Base-by-base conservation (phyloP, 2,888 invertebrate species). In the Osmoderma eremita region DNA sequence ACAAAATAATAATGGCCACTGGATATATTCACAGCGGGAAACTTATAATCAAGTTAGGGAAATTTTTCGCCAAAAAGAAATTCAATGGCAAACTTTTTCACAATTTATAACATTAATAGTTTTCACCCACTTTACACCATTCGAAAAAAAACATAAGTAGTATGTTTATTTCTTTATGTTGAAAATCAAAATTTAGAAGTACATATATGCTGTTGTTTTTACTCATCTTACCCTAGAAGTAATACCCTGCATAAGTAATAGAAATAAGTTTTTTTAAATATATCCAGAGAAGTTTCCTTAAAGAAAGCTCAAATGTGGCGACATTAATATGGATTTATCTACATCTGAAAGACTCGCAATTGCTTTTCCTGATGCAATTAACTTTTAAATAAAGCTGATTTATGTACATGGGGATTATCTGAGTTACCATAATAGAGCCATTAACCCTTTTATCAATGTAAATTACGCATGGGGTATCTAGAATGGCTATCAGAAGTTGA, bases 401-500 rank as follows among this genome's bases (percentile, higher is more conserved):
- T 67, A 67, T 62, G 67, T 36, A 30, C 62, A 45, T 13, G 53
- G 67, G 62, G 67, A 67, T 67, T 62, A 67, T 67, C 67, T 67
- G 62, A 62, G 61, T 63, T 62, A 62, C 67, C 67, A 62, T 67
- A 67, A 67, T 67, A 67, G 67, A 67, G 62, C 67, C 67, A 67
- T 64, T 67, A 67, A 67, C 67, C 67, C 67, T 67, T 67, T 67
- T 67, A 67, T 67, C 67, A 64, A 64, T 61, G 67, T 64, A 67
- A 67, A 67, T 67, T 67, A 64, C 58, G 58, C 67, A 67, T 58
- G 67, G 67, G 63, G 67, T 67, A 56, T 67, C 67, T 65, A 53
- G 42, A 65, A 65, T 48, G 54, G 65, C 56, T 56, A 65, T 65
- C 65, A 65, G 56, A 65, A 65, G 65, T 65, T 65, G 65, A 65